Conservation (phyloP, 2,797 vertebrate species). For the Allenopithecus nigroviridis region DNA sequence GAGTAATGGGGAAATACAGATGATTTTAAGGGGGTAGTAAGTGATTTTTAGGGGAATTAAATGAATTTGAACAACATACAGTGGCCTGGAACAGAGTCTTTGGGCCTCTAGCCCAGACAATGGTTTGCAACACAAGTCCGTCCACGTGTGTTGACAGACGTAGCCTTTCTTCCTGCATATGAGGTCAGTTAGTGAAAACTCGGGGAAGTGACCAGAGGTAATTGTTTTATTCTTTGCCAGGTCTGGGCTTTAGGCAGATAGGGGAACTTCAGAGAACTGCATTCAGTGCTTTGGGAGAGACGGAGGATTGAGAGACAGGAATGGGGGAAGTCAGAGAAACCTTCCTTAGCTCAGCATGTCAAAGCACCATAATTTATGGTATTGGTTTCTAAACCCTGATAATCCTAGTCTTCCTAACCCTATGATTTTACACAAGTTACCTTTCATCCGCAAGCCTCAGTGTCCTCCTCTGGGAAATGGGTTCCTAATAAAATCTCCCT, state of each 20-base stretch:
- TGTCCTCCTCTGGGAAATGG: not conserved
- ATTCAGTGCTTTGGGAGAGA: not conserved
- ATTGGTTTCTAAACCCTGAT: not conserved
- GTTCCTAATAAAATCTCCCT: not conserved
- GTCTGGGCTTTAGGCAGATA: not conserved
- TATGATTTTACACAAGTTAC: not conserved
- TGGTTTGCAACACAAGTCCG: not conserved
- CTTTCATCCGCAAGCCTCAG: not conserved
- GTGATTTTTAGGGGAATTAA: not conserved
- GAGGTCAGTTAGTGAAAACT: not conserved
- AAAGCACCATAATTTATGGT: not conserved
- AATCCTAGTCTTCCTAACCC: not conserved
- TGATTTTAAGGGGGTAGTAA: not conserved
- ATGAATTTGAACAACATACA: not conserved
- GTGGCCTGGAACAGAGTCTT: not conserved
- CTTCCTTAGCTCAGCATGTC: too few species aligned
- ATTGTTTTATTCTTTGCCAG: not conserved
- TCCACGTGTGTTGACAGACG: not conserved
- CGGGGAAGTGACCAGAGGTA: not conserved
- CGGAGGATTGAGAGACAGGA: not conserved
- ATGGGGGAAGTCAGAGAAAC: not conserved
- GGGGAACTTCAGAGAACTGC: not conserved
- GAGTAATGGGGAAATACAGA: not conserved
- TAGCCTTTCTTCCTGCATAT: too few species aligned
- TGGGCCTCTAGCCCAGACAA: not conserved